Evolutionary conservation across 2,888 invertebrate genomes (phyloP), one percentile per base, ranked within the genome.

Genomic region (Sepiola atlantica): DNA sequence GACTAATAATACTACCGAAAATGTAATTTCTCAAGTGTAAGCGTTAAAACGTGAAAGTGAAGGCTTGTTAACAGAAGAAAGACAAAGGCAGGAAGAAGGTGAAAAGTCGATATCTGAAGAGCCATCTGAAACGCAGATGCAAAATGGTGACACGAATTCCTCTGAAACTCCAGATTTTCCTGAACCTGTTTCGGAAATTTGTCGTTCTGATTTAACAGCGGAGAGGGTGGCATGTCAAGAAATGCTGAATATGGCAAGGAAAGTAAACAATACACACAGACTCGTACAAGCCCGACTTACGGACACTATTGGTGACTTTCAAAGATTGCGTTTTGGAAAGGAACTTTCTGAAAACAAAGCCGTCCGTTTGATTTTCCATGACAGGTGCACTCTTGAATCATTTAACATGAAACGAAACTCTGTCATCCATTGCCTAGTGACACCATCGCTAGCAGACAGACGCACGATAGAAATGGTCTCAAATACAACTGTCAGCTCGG

Each of bases 281-380:
- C 95, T 96, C 91, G 97, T 97, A 0, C 96, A 96, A 77, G 96
- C 97, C 0, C 95, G 95, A 45, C 96, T 97, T 16, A 95, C 95
- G 21, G 97, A 97, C 55, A 97, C 97, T 8, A 97, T 97, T 94
- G 97, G 96, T 20, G 96, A 97, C 57, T 97, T 97, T 95, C 97
- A 97, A 96, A 96, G 97, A n/a, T n/a, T n/a, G n/a, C n/a, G n/a
- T n/a, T n/a, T n/a, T n/a, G n/a, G n/a, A n/a, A n/a, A n/a, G n/a
- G n/a, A n/a, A n/a, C n/a, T n/a, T n/a, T n/a, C n/a, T n/a, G n/a
- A n/a, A n/a, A n/a, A n/a, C n/a, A n/a, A n/a, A n/a, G n/a, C n/a
- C n/a, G n/a, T n/a, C n/a, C n/a, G n/a, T n/a, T n/a, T n/a, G n/a
- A n/a, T n/a, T n/a, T n/a, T n/a, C n/a, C n/a, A n/a, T n/a, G n/a